Conservation (phyloP, 2,797 vertebrate genomes). For the Basileuterus tristriatus region DNA sequence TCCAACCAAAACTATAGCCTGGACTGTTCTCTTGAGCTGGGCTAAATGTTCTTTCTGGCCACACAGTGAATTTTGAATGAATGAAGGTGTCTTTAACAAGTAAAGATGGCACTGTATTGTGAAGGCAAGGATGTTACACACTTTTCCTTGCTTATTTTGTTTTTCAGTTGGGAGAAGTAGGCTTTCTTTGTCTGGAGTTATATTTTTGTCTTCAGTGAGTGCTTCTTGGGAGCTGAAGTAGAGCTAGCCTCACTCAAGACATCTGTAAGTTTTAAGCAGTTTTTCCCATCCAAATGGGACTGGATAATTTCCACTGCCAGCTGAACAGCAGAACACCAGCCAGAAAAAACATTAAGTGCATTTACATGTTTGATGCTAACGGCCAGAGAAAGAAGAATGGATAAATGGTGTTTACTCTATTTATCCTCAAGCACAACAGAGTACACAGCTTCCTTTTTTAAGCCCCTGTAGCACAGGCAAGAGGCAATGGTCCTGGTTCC, state of each 20-base stretch:
- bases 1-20: neutral
- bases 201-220: neutral
- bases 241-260: neutral
- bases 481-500: neutral
- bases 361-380: neutral
- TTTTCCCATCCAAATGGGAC: neutral
- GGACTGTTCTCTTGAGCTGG: neutral
- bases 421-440: neutral
- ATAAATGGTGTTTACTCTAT: neutral
- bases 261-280: neutral
- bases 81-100: neutral
- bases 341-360: neutral
- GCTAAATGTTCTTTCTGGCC: neutral
- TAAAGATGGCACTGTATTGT: neutral
- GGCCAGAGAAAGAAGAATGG: neutral
- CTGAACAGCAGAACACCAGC: neutral
- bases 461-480: neutral
- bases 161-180: neutral
- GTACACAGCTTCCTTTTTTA: neutral
- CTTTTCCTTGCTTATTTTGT: neutral
- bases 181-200: neutral
- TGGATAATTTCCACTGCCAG: neutral
- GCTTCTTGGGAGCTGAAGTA: neutral
- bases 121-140: neutral
- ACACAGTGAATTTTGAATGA: neutral